Base-by-base conservation (phyloP, 35 echinoderm and acorn worm genomes). In the Amphiura filiformis region DNA sequence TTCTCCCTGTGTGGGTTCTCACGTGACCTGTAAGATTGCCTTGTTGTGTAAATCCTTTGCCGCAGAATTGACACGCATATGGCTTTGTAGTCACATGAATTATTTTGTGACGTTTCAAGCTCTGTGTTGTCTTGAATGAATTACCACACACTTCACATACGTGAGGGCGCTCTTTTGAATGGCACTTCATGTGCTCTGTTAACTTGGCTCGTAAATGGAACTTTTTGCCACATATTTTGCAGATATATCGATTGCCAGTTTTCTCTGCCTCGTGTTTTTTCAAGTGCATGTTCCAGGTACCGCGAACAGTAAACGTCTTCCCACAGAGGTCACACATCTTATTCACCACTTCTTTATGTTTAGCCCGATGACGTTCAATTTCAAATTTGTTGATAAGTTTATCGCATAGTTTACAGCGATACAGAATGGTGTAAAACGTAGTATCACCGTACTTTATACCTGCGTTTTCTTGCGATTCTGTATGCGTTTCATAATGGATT, bases 131-230 rank as follows among this genome's bases (percentile, higher is more conserved):
- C 32, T 32, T 49, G 39, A 83, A 83, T 22, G 39, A 22, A 9
- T 47, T 83, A 15, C 32, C 41, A 52, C 81, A 83, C 34, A 83
- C 14, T 13, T 83, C 81, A 83, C 81, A 83, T 31, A 31, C 34
- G 20, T 49, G 52, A 26, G 81, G 81, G 40, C 40, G 40, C 38
- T 44, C 81, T 32, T 47, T 47, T 32, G 38, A 32, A 34, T 83
- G 81, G 0, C 40, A n/a, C 26, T 32, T 32, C 39, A 13, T 1
- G 14, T 83, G 81, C 23, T 49, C 81, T 47, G 38, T 47, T 23
- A 83, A 47, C 4, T n/a, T 17, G 0, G 38, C 9, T 26, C 5
- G 22, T 7, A 49, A 47, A 14, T 32, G 34, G 81, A 83, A 83
- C 0, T 38, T 41, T 83, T 83, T 52, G 14, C 81, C 41, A 56